Evolutionary conservation across 2,797 vertebrate species (phyloP).

Genomic region (Psittacula echo): DNA sequence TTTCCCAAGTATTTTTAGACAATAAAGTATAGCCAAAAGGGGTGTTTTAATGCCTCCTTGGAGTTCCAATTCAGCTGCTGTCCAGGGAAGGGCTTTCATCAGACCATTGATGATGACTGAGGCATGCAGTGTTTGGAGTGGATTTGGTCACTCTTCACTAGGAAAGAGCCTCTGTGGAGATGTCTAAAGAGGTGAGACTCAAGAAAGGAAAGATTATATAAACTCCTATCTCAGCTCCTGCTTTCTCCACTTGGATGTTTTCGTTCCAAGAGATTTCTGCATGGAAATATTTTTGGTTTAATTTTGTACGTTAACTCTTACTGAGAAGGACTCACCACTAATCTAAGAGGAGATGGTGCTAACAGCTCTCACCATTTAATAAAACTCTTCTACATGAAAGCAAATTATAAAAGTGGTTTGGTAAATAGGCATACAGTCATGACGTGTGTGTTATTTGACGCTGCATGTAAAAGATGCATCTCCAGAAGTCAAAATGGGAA

Average conservation of each 20-base stretch:
- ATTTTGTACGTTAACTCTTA: neutral
- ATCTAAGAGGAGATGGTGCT: neutral
- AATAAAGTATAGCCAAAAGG: neutral
- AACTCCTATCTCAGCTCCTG: neutral
- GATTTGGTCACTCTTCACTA: neutral
- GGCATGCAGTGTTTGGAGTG: neutral
- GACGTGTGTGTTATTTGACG: accelerated
- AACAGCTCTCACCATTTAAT: neutral
- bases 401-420: neutral
- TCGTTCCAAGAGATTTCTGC: neutral
- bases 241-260: neutral
- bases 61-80: neutral
- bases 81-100: neutral
- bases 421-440: neutral
- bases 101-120: neutral
- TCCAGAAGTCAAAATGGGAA: neutral
- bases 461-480: neutral
- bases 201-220: neutral
- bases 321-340: neutral
- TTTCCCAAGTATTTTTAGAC: neutral
- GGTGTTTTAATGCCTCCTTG: neutral
- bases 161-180: neutral
- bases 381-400: neutral
- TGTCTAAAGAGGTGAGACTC: neutral
- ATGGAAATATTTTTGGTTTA: neutral